Percentiles rank a stretch among this genome's conserved stretches.
These are phyloP conservation scores for Pionites leucogaster DNA, from an alignment of 2,113 vertebrate genomes.

Conservation along the genomic window DNA sequence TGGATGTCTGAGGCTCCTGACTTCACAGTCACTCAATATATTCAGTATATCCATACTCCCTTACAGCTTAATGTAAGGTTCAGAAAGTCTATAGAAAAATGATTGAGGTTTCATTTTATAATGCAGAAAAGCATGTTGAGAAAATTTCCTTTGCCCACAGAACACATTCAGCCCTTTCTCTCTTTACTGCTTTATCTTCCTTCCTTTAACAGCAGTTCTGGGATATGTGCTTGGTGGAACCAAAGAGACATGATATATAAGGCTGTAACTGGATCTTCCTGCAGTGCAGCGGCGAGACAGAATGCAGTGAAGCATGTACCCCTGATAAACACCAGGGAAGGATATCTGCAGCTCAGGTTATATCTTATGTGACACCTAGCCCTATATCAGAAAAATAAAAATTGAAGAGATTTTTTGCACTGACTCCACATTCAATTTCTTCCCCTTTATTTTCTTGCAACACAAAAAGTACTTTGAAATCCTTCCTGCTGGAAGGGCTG, in stretches of 20 bases:
- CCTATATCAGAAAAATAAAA: not conserved
- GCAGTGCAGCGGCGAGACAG: not conserved
- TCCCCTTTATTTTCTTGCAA: not conserved
- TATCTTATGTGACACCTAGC: not conserved
- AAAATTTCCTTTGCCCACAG: not conserved
- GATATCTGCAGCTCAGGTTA: not conserved
- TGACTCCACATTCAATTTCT: not conserved
- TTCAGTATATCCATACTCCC: not conserved
- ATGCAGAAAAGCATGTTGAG: not conserved
- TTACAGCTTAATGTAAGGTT: not conserved
- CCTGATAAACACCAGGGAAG: not conserved
- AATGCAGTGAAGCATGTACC: not conserved
- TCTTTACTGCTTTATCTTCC: not conserved
- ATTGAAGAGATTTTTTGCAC: not conserved
- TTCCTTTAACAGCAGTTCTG: not conserved
- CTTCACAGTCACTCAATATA: not conserved
- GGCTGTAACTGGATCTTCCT: not conserved
- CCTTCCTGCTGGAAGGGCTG: not conserved
- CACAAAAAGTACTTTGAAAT: slow-evolving; percentile 7
- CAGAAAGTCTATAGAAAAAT: not conserved
- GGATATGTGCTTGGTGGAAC: not conserved
- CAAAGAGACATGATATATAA: not conserved
- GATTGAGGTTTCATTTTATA: not conserved
- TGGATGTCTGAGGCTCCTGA: not conserved
- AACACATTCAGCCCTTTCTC: not conserved